phyloP scores from a whole-genome alignment of 2,113 vertebrate genomes.

The Rissa tridactyla region DNA sequence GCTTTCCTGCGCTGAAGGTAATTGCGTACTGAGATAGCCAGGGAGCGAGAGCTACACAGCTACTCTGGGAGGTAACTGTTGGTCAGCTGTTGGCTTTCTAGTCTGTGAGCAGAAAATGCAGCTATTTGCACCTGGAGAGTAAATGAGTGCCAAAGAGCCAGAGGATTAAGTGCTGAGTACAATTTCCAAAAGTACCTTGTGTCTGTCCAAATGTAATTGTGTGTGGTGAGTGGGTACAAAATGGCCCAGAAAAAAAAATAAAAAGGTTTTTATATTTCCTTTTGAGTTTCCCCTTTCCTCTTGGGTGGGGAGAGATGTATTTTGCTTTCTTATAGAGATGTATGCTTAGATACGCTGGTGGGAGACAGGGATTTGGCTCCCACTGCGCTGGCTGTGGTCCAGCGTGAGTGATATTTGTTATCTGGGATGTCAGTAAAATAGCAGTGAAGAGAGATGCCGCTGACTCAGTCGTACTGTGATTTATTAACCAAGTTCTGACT shows the following conservation, averaged over 20 bases:
- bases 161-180: not conserved
- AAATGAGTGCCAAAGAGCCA: not conserved
- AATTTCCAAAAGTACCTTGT: not conserved
- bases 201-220: not conserved
- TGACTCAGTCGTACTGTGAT: constrained; percentile 20
- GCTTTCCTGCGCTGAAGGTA: not conserved
- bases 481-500: constrained; percentile 17
- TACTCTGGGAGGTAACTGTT: not conserved
- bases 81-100: not conserved
- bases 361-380: not conserved
- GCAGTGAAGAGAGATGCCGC: not conserved
- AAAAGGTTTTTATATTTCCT: not conserved
- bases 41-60: not conserved
- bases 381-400: not conserved
- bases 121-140: constrained; percentile 14
- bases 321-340: not conserved
- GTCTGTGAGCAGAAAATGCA: not conserved
- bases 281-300: not conserved
- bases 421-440: not conserved
- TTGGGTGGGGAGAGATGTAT: not conserved
- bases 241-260: not conserved
- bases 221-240: not conserved
- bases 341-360: not conserved
- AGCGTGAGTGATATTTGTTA: not conserved
- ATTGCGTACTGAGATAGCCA: not conserved